These are phyloP conservation scores for Magallana ariakensis DNA, from an alignment of 1,140 invertebrate genomes.

Conservation along the genomic window DNA sequence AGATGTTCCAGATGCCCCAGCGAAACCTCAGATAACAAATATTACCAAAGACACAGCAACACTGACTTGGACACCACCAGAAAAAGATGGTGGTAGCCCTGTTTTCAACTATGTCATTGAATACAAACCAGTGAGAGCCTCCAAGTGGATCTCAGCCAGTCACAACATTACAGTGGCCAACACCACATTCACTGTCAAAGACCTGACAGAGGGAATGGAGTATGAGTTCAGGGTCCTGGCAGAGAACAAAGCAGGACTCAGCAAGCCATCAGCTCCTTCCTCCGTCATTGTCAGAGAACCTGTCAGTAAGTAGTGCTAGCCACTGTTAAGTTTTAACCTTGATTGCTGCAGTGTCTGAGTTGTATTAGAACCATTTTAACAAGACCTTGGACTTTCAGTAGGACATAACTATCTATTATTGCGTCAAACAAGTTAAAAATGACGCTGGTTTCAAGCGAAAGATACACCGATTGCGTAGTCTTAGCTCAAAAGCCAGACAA, in stretches of 20 bases:
- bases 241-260: slow-evolving; percentile 96
- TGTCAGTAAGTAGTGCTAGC: slow-evolving; percentile 61
- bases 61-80: slow-evolving; percentile 94
- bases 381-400: too few relatives aligned
- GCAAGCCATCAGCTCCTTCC: slow-evolving; percentile 86
- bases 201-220: slow-evolving; percentile 94
- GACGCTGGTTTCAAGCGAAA: too few relatives aligned
- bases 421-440: too few relatives aligned
- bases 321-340: too few relatives aligned
- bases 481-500: too few relatives aligned
- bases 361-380: too few relatives aligned
- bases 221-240: slow-evolving; percentile 98
- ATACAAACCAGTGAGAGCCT: slow-evolving; percentile 91
- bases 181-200: slow-evolving; percentile 77
- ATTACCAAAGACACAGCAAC: slow-evolving; percentile 94
- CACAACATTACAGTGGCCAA: slow-evolving; percentile 85
- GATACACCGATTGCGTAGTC: too few relatives aligned
- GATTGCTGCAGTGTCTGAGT: too few relatives aligned
- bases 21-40: slow-evolving; percentile 88
- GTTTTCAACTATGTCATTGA: slow-evolving; percentile 98
- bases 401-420: too few relatives aligned
- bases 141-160: slow-evolving; percentile 73
- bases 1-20: slow-evolving; percentile 80
- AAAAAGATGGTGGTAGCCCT: slow-evolving; percentile 93
- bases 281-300: slow-evolving; percentile 87